These are phyloP conservation scores for Aplidium turbinatum DNA, from an alignment of 23 tunicate species.

Conservation along the genomic window DNA sequence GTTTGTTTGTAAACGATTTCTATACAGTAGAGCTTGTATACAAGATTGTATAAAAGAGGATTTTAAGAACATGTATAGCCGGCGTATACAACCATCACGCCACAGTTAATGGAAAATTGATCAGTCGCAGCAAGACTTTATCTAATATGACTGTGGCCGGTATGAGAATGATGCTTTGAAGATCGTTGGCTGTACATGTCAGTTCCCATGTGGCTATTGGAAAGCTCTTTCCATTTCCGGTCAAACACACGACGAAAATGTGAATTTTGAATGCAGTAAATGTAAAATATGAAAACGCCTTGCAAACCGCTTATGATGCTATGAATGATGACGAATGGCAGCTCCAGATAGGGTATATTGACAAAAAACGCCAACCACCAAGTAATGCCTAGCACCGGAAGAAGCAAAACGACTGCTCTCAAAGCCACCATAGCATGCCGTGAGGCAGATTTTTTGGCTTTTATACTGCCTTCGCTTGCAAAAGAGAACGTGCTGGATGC, in stretches of 20 bases:
- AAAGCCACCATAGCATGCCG: conserved; percentile 27
- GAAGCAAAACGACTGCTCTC: conserved; percentile 44
- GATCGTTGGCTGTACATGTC: conserved; percentile 12
- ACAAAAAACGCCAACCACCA: conserved; percentile 69
- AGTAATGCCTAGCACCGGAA: conserved; percentile 71
- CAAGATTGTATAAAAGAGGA: too few relatives aligned
- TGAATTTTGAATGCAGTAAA: conserved; percentile 45
- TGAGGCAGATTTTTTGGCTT: background rate
- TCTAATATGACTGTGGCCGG: too few relatives aligned
- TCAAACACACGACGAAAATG: conserved; percentile 36
- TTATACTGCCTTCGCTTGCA: background rate
- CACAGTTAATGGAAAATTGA: too few relatives aligned
- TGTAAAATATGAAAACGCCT: conserved; percentile 58
- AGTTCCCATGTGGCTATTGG: background rate
- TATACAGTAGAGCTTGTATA: too few relatives aligned
- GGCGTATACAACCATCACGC: too few relatives aligned
- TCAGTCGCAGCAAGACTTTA: too few relatives aligned
- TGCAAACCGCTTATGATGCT: conserved; percentile 67
- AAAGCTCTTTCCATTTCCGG: conserved; percentile 42
- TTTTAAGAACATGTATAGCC: too few relatives aligned
- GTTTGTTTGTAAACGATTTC: too few relatives aligned
- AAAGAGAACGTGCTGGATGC: background rate
- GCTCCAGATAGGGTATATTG: conserved; percentile 59
- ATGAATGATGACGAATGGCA: conserved; percentile 39
- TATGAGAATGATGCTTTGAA: conserved; percentile 4